Base-by-base conservation (phyloP, 1,140 invertebrate species). In the Solenopsis invicta region DNA sequence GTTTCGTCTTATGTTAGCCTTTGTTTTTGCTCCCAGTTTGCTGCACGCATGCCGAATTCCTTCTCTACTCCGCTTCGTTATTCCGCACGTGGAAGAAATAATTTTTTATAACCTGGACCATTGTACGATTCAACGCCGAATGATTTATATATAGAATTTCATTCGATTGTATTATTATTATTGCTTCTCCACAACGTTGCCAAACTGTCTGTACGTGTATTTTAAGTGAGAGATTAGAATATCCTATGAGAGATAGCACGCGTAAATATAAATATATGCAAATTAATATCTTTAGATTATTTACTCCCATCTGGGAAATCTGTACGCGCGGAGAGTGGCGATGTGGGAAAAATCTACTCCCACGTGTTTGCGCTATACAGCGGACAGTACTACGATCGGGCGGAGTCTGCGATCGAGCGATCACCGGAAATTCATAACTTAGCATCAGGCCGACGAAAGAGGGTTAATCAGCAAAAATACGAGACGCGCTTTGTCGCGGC, bases 391-490 rank as follows among this genome's bases (percentile, higher is more conserved):
- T 50, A 66, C 50, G 50, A 81, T 69, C 80, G 24, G 81, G 52
- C 87, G 52, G 24, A 62, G 88, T 64, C 54, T 10, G 41, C 24
- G 72, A 29, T 29, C 21, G 48, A 77, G 52, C 85, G 77, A 67
- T 81, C 86, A 56, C 75, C 76, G 81, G 93, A 93, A 93, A 93
- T 92, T 90, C 92, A 93, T 93, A 93, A 93, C 92, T 93, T 93
- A 91, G 92, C 91, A 93, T 93, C 91, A 93, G 75, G 41, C 52
- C 87, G 66, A 89, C 92, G 88, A 91, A 89, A 91, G 89, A 92
- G 92, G 89, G 86, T 91, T 93, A 93, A 93, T 93, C 93, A 92
- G 84, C 71, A 89, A 93, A 93, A 93, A 93, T 93, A 93, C 91
- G 92, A 92, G 89, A 92, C 91, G 76, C 90, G 89, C 66, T 90